Base-by-base conservation (phyloP, 2,888 invertebrate species). In the Ferrisia virgata region DNA sequence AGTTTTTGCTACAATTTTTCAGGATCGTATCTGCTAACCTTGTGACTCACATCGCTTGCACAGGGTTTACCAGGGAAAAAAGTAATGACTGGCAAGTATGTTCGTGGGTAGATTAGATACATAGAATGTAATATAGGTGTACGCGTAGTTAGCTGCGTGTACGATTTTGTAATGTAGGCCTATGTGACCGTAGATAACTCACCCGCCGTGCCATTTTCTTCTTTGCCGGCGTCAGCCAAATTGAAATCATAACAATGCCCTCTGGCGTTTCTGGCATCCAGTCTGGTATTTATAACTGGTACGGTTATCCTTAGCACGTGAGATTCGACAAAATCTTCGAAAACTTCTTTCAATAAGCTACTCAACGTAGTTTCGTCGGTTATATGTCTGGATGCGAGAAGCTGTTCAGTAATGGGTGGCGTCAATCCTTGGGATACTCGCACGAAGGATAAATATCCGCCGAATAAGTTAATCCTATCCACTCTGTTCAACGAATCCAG, bases 381-480 rank as follows among this genome's bases (percentile, higher is more conserved):
- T 36, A 79, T 64, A 28, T 64, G 58, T 15, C 79, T 84, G n/a
- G 79, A 58, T 13, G 64, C 84, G 11, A 84, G 69, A 11, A 84
- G 11, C 15, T 79, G 79, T 39, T 84, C 84, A 22, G 84, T 84
- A 1, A 84, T 84, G 22, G 84, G 84, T 15, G 76, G 76, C 40
- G 79, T 22, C 8, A 40, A 13, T 2, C 76, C 76, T 28, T 22
- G 76, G 1, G 72, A 36, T 8, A 84, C 84, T 22, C 58, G 22
- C n/a, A 84, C 40, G 47, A 84, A 84, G 22, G 84, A 84, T 36
- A 84, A 33, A 79, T 84, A 90, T 85, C 91, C 90, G 0, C 92
- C 92, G 82, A 91, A 87, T 43, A 92, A 88, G 9, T 90, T 90
- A 85, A 92, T 90, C 86, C 91, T 91, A 86, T 90, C 89, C 81